These are phyloP conservation scores for Ophthalmolycus amberensis DNA, from an alignment of 2,113 vertebrate species.

Conservation along the genomic window DNA sequence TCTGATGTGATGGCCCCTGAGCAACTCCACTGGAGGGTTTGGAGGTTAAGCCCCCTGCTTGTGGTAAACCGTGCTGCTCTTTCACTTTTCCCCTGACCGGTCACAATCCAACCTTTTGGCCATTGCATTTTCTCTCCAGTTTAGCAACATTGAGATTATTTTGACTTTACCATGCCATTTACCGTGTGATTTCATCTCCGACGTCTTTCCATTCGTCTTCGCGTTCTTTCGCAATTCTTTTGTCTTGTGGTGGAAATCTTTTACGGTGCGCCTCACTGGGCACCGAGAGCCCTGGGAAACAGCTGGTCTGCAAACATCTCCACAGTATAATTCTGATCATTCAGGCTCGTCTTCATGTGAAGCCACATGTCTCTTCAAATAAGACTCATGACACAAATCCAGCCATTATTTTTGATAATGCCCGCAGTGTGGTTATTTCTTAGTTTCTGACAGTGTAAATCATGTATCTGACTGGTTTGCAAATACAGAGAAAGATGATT, in stretches of 20 bases:
- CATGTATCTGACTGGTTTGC: not conserved
- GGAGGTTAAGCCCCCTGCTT: too few species aligned
- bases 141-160: too few species aligned
- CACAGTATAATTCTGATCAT: conserved; percentile 28
- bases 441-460: not conserved
- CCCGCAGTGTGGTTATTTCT: not conserved
- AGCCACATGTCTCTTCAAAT: conserved; percentile 21
- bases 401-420: not conserved
- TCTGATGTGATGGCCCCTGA: too few species aligned
- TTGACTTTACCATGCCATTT: not conserved
- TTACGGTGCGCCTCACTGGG: conserved; percentile 2
- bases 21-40: too few species aligned
- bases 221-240: conserved; percentile 3
- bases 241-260: conserved; percentile 20
- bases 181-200: conserved; percentile 2
- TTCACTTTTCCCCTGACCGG: too few species aligned
- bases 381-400: conserved; percentile 10
- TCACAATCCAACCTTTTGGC: too few species aligned
- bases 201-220: not conserved
- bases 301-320: conserved; percentile 21
- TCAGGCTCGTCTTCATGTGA: not conserved
- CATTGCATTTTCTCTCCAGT: too few species aligned
- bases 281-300: conserved; percentile 33
- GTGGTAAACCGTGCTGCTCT: too few species aligned
- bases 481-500: not conserved